Evolutionary conservation across 2,113 vertebrate genomes (phyloP).

Genomic region (Boleophthalmus pectinirostris): DNA sequence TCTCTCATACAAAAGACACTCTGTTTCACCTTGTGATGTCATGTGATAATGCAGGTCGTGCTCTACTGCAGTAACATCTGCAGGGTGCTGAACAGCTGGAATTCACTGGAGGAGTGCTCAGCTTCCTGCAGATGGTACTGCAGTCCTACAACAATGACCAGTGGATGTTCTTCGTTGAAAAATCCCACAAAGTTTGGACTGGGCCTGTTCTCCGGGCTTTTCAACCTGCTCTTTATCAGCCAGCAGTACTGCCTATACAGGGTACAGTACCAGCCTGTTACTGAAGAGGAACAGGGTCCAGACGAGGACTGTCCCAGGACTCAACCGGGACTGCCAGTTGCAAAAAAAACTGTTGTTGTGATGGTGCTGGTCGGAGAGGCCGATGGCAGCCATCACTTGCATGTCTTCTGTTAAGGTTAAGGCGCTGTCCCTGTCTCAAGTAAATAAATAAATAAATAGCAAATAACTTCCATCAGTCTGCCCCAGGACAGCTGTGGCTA

Average conservation of each 20-base stretch:
- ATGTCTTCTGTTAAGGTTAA: too few species aligned
- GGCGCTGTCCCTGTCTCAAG: too few species aligned
- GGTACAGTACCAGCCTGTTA: constrained; percentile 33
- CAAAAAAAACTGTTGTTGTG: too few species aligned
- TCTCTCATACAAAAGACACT: too few species aligned
- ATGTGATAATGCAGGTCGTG: too few species aligned
- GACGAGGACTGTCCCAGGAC: neutral
- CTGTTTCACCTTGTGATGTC: too few species aligned
- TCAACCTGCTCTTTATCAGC: constrained; percentile 89
- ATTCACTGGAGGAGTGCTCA: constrained; percentile 89
- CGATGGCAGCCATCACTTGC: too few species aligned
- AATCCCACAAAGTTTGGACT: constrained; percentile 97
- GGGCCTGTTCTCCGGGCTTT: constrained; percentile 89
- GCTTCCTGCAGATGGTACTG: constrained; percentile 94
- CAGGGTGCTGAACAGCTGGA: constrained; percentile 94
- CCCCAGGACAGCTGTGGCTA: too few species aligned
- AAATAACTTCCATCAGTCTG: too few species aligned
- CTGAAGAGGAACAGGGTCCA: neutral
- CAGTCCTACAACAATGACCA: constrained; percentile 94
- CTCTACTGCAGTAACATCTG: too few species aligned
- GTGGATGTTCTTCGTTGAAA: constrained; percentile 92
- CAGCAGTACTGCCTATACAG: constrained; percentile 95
- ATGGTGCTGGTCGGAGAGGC: too few species aligned
- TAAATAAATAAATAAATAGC: too few species aligned
- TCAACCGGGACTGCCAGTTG: neutral